These are phyloP conservation scores for Liparis tanakae DNA, from an alignment of 2,797 vertebrate species.

Conservation along the genomic window DNA sequence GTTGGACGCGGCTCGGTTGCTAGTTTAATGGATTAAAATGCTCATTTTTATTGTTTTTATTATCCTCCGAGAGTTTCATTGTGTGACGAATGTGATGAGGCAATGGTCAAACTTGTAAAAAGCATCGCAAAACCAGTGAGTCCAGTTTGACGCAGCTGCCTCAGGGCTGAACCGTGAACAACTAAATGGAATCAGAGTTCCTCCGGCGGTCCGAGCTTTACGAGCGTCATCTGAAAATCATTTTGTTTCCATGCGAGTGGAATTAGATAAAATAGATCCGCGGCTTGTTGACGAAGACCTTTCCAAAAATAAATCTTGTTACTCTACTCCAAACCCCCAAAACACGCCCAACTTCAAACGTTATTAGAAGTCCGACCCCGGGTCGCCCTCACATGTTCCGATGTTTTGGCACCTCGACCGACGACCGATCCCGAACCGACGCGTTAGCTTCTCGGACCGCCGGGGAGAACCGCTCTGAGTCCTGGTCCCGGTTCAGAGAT, in stretches of 20 bases:
- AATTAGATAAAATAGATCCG: background rate
- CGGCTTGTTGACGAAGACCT: background rate
- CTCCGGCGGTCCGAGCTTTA: background rate
- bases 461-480: background rate
- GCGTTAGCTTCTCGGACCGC: background rate
- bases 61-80: conserved; percentile 36
- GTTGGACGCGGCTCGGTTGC: conserved; percentile 5
- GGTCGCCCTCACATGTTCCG: background rate
- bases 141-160: background rate
- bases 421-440: background rate
- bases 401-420: background rate
- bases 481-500: background rate
- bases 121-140: background rate
- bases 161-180: background rate
- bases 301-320: background rate
- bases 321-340: background rate
- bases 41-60: conserved; percentile 12
- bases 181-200: background rate
- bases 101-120: conserved; percentile 2
- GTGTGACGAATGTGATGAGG: conserved; percentile 28
- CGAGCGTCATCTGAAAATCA: background rate
- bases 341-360: background rate
- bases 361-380: background rate
- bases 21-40: conserved; percentile 22
- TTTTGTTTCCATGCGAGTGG: background rate